These are phyloP conservation scores for Cephus pygmeus DNA, from an alignment of 2,888 invertebrate genomes.

Conservation along the genomic window DNA sequence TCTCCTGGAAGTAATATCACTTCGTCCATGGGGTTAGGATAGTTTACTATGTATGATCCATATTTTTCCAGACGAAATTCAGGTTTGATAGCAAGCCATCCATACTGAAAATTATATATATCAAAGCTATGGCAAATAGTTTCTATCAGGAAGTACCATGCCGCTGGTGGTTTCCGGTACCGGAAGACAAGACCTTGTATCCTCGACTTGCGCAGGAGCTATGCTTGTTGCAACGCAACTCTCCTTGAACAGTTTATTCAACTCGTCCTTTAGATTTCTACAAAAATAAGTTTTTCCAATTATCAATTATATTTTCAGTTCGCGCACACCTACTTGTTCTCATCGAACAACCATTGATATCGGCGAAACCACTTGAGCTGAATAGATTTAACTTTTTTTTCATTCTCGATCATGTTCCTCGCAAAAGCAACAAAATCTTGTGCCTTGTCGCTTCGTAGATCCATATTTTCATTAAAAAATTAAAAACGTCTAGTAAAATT, in stretches of 20 bases:
- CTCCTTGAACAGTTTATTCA: constrained; percentile 38
- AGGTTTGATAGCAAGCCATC: constrained; percentile 51
- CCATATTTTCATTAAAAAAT: constrained; percentile 33
- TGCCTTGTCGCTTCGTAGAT: constrained; percentile 34
- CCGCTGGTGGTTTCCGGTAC: constrained; percentile 41
- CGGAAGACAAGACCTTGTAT: constrained; percentile 42
- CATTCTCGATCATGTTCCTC: constrained; percentile 37
- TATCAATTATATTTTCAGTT: not conserved
- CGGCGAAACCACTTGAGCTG: constrained; percentile 43
- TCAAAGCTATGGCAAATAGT: not conserved
- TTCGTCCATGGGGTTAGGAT: constrained; percentile 44
- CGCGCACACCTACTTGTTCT: constrained; percentile 41
- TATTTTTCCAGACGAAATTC: constrained; percentile 53
- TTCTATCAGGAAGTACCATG: constrained; percentile 27
- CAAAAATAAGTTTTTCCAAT: not conserved
- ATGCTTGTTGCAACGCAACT: constrained; percentile 11
- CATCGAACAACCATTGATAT: constrained; percentile 50
- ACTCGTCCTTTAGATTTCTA: constrained; percentile 39
- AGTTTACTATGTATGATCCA: constrained; percentile 37
- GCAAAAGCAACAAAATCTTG: constrained; percentile 41
- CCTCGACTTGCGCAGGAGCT: constrained; percentile 11
- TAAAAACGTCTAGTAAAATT: not conserved
- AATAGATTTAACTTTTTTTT: constrained; percentile 33
- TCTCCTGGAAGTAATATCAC: constrained; percentile 36
- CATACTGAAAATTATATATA: constrained; percentile 35